These are phyloP conservation scores for Tetraneura akinire DNA, from an alignment of 1,140 invertebrate species.

Conservation along the genomic window DNA sequence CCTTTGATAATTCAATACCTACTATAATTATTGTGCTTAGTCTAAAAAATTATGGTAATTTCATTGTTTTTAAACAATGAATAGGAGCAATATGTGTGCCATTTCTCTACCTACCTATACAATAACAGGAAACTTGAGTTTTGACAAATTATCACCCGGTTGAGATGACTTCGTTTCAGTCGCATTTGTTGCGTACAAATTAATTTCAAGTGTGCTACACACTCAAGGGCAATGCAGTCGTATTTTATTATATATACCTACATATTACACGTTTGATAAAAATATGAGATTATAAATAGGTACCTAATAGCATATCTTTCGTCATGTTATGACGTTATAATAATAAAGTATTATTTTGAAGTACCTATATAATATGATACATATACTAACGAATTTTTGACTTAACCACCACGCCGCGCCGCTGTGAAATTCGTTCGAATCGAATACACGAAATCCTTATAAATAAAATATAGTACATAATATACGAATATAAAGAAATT, in stretches of 20 bases:
- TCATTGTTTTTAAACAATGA: slow-evolving; percentile 41
- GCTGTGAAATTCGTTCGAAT: no score
- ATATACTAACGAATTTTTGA: no score
- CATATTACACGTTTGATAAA: background rate
- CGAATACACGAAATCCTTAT: no score
- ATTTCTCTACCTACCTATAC: background rate
- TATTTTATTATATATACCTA: background rate
- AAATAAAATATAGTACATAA: no score
- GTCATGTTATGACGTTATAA: background rate
- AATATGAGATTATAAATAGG: background rate
- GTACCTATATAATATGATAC: background rate
- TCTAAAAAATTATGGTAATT: slow-evolving; percentile 24
- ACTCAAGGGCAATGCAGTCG: background rate
- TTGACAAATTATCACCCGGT: slow-evolving; percentile 31
- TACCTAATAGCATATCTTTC: background rate
- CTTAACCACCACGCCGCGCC: no score
- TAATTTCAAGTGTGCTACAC: slow-evolving; percentile 11
- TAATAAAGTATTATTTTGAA: background rate
- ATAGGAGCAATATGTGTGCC: background rate
- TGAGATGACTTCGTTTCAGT: slow-evolving; percentile 1
- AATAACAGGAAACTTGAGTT: slow-evolving; percentile 36
- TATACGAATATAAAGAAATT: no score
- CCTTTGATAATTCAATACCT: slow-evolving; percentile 32
- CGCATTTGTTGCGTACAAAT: background rate
- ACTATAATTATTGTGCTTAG: no score